Evolutionary conservation across 2,797 vertebrate genomes (phyloP), one percentile per base, ranked within the genome.

Genomic region (Tenualosa ilisha): DNA sequence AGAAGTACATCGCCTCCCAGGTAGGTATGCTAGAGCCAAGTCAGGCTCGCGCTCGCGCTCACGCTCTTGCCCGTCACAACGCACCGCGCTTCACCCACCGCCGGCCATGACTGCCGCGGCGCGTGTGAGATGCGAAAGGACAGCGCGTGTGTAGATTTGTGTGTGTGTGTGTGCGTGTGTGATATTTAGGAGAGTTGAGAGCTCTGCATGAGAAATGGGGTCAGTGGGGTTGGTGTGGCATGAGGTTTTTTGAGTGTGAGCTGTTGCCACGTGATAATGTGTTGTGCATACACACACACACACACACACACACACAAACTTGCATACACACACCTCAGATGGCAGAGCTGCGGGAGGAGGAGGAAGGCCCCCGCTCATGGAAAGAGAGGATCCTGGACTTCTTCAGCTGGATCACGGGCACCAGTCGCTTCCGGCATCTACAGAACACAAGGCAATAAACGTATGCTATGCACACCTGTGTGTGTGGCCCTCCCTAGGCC

Each of bases 1-100:
- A 98, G 96, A 99, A 99, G 94, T 98, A 99, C 96, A 97, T 95
- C 46, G 94, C 94, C 85, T 91, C 95, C 24, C 91, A 94, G 95
- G 96, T 95, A 89, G 85, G 89, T 4, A 40, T 24, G 1, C 9
- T 40, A 46, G 22, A 13, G 6, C 50, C 50, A 20, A 61, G 13
- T 24, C 61, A 3, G 49, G 81, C 84, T 12, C n/a, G 53, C 79
- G 31, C 72, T 50, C 84, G 68, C 81, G 81, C 84, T 83, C 87
- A 50, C 84, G 85, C 85, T 59, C 86, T 82, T 93, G 79, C 83
- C 86, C 65, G 1, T 5, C 54, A 22, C 54, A 56, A 3, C 54
- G 17, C 54, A 65, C 63, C 6, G 11, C 24, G 15, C 26, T 37
- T 15, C 31, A 72, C 11, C 13, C 65, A 40, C 65, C 31, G 59